Base-by-base conservation (phyloP, 2,113 vertebrate species). In the Indri indri region DNA sequence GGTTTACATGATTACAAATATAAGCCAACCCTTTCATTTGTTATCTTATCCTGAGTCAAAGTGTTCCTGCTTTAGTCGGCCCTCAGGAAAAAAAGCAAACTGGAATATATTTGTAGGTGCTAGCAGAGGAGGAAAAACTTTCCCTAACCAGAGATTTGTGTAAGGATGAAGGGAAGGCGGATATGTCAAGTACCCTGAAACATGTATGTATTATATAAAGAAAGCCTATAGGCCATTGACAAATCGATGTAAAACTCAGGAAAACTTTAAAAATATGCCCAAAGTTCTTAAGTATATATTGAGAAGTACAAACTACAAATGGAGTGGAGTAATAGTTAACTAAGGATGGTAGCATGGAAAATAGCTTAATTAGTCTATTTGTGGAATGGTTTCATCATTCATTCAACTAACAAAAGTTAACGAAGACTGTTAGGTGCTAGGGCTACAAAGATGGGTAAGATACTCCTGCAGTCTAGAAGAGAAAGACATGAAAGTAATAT, bases 201-300 rank as follows among this genome's bases (percentile, higher is more conserved):
- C 88, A 59, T 42, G 8, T 74, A 66, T 66, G 23, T 40, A 90
- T 90, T 63, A 74, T 80, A 22, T 92, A 87, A 83, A 91, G 45
- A 76, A 76, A 3, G 17, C n/a, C 34, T 74, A 18, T 65, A 83
- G 30, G 9, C 66, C 52, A 94, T 61, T 85, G 71, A 88, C 34
- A 91, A 88, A 94, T 81, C 61, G 71, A 85, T 70, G 47, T 77
- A 88, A 95, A 86, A 74, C 42, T 88, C 70, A 61, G 61, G 81
- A 83, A 91, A 94, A 77, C 9, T 66, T 80, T 13, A 7, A 76
- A 57, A 97, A 90, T 85, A 40, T 95, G 32, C 17, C 63, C 25
- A 30, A 6, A 86, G 40, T 95, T 94, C 22, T 77, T 65, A 87
- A 73, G 47, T 92, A 63, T 50, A 85, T 94, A 57, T 63, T 92